These are phyloP conservation scores for Lampropteryx suffumata DNA, from an alignment of 2,888 invertebrate species.

Conservation along the genomic window DNA sequence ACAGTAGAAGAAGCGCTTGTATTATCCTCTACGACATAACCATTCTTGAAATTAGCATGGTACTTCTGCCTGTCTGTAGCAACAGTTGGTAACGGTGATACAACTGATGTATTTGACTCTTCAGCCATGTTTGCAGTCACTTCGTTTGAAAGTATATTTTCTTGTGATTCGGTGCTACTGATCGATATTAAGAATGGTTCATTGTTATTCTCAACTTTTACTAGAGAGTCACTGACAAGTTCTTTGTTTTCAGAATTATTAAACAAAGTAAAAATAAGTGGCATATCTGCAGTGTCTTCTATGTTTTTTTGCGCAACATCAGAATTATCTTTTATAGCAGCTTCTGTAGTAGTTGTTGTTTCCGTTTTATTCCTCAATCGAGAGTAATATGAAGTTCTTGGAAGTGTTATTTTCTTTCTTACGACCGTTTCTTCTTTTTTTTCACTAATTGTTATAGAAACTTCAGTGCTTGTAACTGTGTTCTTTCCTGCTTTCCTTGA, in stretches of 20 bases:
- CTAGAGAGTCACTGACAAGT: constrained; percentile 30
- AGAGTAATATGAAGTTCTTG: constrained; percentile 68
- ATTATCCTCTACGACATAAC: constrained; percentile 41
- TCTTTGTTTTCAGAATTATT: constrained; percentile 48
- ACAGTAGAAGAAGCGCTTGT: constrained; percentile 47
- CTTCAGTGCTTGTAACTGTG: constrained; percentile 43
- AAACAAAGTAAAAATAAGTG: constrained; percentile 60
- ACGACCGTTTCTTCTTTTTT: constrained; percentile 36
- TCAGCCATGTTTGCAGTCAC: constrained; percentile 43
- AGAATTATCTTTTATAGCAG: constrained; percentile 26
- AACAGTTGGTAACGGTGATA: constrained; percentile 36
- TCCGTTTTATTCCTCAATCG: constrained; percentile 50
- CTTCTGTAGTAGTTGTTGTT: constrained; percentile 42
- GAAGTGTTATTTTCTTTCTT: constrained; percentile 49
- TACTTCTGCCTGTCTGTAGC: constrained; percentile 57
- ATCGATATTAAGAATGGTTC: constrained; percentile 61
- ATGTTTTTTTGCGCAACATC: constrained; percentile 49
- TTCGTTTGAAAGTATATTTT: constrained; percentile 56
- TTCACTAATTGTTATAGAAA: constrained; percentile 37
- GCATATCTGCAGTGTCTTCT: constrained; percentile 55
- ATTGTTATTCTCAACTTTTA: constrained; percentile 40
- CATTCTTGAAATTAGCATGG: constrained; percentile 65
- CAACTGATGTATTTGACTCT: constrained; percentile 47
- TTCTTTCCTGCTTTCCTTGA: constrained; percentile 54
- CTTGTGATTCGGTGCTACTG: constrained; percentile 64